Base-by-base conservation (phyloP, 2,113 vertebrate genomes). In the Clupea harengus region DNA sequence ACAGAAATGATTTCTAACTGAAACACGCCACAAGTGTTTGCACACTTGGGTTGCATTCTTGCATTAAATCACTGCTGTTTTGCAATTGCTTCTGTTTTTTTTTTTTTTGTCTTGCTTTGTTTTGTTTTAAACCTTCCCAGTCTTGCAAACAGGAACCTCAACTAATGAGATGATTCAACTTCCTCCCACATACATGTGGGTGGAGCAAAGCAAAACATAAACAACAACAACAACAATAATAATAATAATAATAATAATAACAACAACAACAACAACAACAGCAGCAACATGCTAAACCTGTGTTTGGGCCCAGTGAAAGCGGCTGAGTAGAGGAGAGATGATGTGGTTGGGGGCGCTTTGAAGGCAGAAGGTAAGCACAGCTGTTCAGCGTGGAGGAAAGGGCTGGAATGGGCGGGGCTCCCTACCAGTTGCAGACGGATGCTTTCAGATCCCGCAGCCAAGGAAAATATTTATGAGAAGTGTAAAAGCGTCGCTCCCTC, bases 391-490 rank as follows among this genome's bases (percentile, higher is more conserved):
- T 28, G 13, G 64, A 47, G n/a, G 13, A 4, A 45, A 5, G 20
- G 52, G 83, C 18, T 57, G 15, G 47, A 81, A 60, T 28, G 45
- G 20, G 60, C 22, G 7, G 28, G 25, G 81, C 57, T 28, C 5
- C 44, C 60, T 8, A 52, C 10, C 2, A 28, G 15, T 45, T 13
- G 20, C 18, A 45, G 64, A 72, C 64, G 85, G 45, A 8, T 6
- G 25, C 75, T 22, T 28, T 88, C 57, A 83, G 83, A 25, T 3
- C 45, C 82, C 60, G 72, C 86, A 89, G 89, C 92, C 88, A 92
- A 90, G 88, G 87, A 90, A 93, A 92, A 93, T 88, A 91, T 90
- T 92, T 88, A 90, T 89, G 86, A 87, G 89, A 81, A 67, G 85
- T 87, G 85, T 82, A 85, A 89, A 91, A 86, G 39, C 7, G 20